Evolutionary conservation across 2,113 vertebrate genomes (phyloP), one percentile per base, ranked within the genome.

Genomic region (Sylvietta virens): DNA sequence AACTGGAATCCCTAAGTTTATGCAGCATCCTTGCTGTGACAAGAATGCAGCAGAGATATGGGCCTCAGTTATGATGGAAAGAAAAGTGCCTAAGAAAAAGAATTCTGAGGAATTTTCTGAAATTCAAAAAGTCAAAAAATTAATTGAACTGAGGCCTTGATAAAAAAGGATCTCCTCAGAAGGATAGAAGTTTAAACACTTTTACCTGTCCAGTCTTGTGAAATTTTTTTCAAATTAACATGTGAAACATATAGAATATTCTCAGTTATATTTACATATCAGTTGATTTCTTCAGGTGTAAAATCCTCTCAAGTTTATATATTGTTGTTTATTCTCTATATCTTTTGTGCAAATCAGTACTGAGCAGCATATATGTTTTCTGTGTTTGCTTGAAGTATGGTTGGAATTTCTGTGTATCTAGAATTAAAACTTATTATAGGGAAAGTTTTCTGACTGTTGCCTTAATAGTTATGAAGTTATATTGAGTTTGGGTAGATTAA

Each of bases 191-290:
- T 56, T 60, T 67, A 50, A 70, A 54, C 5, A 33, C 8, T 37
- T 65, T 39, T 48, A 19, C 3, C 7, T 66, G 3, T 47, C 73
- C 19, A 51, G 10, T 26, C 11, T 73, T 64, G 37, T 2, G 11
- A 3, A 61, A 12, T 5, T 27, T 19, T 39, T 85, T 85, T 81
- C 15, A 45, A 65, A 69, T 28, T 45, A 64, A 45, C 5, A 54
- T 90, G 27, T 51, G 8, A 77, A 61, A 45, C 30, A 21, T 13
- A 28, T 42, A 7, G 21, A 21, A 33, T 47, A 37, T n/a, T 94
- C 12, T 54, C 30, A 10, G 5, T 40, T 58, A 15, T 48, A 44
- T 40, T 69, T 64, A 19, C 0, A 0, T 40, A 48, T 23, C 10
- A 62, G 22, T 15, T 53, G n/a, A 35, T 62, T 66, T 77, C 18